Base-by-base conservation (phyloP, 2,113 vertebrate species). In the Eulemur macaco region DNA sequence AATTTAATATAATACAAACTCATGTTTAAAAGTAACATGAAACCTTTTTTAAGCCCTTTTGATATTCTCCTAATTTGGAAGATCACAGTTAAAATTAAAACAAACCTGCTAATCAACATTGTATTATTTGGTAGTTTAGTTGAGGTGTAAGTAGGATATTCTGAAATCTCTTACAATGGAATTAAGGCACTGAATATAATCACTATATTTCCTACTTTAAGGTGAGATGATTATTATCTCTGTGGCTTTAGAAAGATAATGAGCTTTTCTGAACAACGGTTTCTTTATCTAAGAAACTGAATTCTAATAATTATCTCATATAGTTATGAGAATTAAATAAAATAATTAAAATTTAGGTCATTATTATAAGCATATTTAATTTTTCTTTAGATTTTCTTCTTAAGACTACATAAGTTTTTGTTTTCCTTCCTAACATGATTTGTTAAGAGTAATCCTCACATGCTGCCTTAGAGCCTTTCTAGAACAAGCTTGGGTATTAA, bases 11-110 rank as follows among this genome's bases (percentile, higher is more conserved):
- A 68, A 64, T 86, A 45, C 11, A 42, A 60, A 54, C 8, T 54
- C 64, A 34, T 71, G 66, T 77, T 87, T 97, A 47, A 95, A 91
- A 78, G 77, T 80, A 91, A 21, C 31, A 23, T 4, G 37, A 74
- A 56, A 77, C 18, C 17, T 18, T 54, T 56, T 60, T 52, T 87
- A 83, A 39, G 45, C 13, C 9, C 9, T 86, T 18, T 73, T 83
- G 23, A 58, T 86, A 20, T 63, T 84, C 91, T 84, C 56, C 45
- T 83, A 89, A 80, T 85, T 76, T 64, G 73, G 52, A 95, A 96
- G 68, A 76, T 76, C 39, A 54, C 13, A 68, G 8, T 78, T 89
- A 87, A 81, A 77, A 39, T 84, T 18, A 85, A 89, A 95, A 39
- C 29, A 20, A 88, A 18, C 8, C 4, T 95, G 15, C 21, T 37